Evolutionary conservation across 2,797 vertebrate genomes (phyloP), one percentile per base, ranked within the genome.

Genomic region (Micropoecilia bifurca): DNA sequence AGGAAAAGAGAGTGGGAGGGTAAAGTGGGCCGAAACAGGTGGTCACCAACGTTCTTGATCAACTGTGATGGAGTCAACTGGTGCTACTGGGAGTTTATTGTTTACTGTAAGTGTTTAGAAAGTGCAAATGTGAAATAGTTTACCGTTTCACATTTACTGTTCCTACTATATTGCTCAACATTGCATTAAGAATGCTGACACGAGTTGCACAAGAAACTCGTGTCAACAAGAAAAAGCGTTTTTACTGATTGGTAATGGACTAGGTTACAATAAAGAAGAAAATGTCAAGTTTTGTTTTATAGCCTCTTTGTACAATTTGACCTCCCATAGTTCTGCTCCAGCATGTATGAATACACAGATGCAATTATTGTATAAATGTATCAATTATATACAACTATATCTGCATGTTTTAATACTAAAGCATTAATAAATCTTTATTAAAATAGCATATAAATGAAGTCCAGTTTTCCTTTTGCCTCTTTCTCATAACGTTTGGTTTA

Each of bases 11-110:
- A 59, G 69, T 28, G 30, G 81, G 81, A 12, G 79, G 87, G 85
- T 90, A 78, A 84, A 86, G 87, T 85, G 83, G 80, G 47, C 76
- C 30, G 3, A 43, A 69, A 79, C 88, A 89, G 87, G 87, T 89
- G 88, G 86, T 79, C 76, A 50, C 20, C 75, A 45, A 77, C 5
- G 66, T 80, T 75, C 73, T 77, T 57, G 41, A 43, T 20, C 57
- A 30, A 59, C 30, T 12, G 9, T 68, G 75, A 77, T 77, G 46
- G 61, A 77, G 69, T 39, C 20, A 46, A 79, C 72, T 59, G 74
- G 63, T 18, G 20, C 43, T 48, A 61, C 46, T 72, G 7, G 77
- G 30, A 78, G 68, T 3, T 61, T 46, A 39, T 55, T 78, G 25
- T 76, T 76, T 50, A 71, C 78, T 53, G 18, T 45, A 9, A 78